Base-by-base conservation (phyloP, 2,113 vertebrate species). In the Etheostoma spectabile region DNA sequence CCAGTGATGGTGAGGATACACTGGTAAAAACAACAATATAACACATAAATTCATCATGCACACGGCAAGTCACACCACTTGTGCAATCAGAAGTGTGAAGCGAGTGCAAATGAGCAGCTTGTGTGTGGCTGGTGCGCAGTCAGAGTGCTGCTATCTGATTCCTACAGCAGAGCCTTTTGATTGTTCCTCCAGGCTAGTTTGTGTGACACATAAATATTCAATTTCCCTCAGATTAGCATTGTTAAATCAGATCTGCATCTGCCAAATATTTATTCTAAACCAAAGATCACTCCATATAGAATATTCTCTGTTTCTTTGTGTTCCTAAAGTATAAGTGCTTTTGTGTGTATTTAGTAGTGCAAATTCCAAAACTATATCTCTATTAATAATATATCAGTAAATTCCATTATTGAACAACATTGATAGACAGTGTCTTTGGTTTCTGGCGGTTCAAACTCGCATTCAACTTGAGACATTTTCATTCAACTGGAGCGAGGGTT, bases 21-120 rank as follows among this genome's bases (percentile, higher is more conserved):
- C n/a, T 52, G 38, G 33, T 56, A 15, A 27, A 59, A 22, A n/a
- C 66, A 64, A 74, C 51, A 76, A 59, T 35, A 65, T 71, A 77
- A 77, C 80, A 86, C 72, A 67, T 67, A 60, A 73, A 79, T 75
- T 80, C 62, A 89, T 84, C 68, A 79, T 79, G 75, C 7, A 21
- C 52, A 11, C 68, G 80, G 69, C 63, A 80, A 89, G 72, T 86
- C 57, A 27, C 77, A 77, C 79, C 81, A 79, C 86, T 90, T 85
- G 85, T 84, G 85, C 83, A 88, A 89, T 90, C 77, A 88, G 88
- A 82, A 68, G 90, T 88, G 90, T 85, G 88, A 93, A 92, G 72
- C n/a, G 66, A 55, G 86, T 79, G 75, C 75, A 92, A 92, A 89
- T 88, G 92, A 92, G 84, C 86, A 91, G 92, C 84, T 79, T 88